These are phyloP conservation scores for Cephus runcator DNA, from an alignment of 2,888 invertebrate genomes.

Conservation along the genomic window DNA sequence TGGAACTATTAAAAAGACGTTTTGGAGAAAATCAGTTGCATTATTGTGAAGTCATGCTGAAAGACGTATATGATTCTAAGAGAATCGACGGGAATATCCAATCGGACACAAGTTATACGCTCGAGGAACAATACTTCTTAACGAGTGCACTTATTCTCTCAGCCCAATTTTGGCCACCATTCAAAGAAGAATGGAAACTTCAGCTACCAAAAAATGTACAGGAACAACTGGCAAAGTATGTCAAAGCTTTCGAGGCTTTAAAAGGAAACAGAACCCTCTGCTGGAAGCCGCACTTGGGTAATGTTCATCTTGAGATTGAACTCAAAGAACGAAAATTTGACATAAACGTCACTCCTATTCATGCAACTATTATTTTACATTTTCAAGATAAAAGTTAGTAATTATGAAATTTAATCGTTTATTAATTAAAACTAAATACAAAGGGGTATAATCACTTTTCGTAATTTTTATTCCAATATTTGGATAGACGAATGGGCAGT, in stretches of 20 bases:
- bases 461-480: background rate
- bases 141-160: constrained; percentile 92
- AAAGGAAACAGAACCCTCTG: constrained; percentile 92
- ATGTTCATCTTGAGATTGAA: constrained; percentile 91
- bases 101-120: constrained; percentile 74
- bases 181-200: constrained; percentile 89
- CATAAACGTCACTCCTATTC: constrained; percentile 89
- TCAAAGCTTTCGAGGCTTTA: constrained; percentile 88
- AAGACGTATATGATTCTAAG: constrained; percentile 96
- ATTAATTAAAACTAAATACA: constrained; percentile 17
- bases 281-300: constrained; percentile 95
- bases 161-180: constrained; percentile 98
- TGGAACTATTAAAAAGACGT: constrained; percentile 91
- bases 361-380: constrained; percentile 93
- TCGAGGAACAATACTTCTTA: constrained; percentile 69
- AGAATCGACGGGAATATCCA: constrained; percentile 89
- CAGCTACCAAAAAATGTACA: constrained; percentile 85
- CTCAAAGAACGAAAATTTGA: constrained; percentile 82
- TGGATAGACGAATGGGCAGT: constrained; percentile 81
- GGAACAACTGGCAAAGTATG: constrained; percentile 85
- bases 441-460: constrained; percentile 8
- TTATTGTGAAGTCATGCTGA: constrained; percentile 98
- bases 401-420: background rate
- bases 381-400: constrained; percentile 84
- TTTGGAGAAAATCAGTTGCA: constrained; percentile 97